phyloP scores from a whole-genome alignment of 1,140 invertebrate genomes.

The Protaetia brevitarsis region DNA sequence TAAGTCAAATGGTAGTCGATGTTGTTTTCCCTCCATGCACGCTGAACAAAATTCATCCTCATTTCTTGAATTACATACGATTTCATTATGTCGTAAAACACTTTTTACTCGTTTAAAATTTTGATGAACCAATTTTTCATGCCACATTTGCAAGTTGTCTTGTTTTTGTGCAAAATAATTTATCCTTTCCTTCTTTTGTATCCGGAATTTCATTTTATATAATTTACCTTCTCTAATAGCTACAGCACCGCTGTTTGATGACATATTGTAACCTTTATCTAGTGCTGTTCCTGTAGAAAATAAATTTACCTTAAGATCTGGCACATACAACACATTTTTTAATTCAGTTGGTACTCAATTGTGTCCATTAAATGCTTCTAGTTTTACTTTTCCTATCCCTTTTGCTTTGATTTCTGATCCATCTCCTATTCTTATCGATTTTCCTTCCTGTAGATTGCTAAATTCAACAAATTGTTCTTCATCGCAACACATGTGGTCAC shows the following conservation, averaged over 20 bases:
- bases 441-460: neutral
- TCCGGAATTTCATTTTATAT: neutral
- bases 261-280: neutral
- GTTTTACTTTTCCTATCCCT: neutral
- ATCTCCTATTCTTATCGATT: conserved; percentile 7
- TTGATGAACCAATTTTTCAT: too few species aligned
- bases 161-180: too few species aligned
- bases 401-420: neutral
- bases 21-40: neutral
- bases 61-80: neutral
- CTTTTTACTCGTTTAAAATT: too few species aligned
- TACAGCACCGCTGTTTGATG: neutral
- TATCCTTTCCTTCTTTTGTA: too few species aligned
- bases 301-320: conserved; percentile 12
- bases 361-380: neutral
- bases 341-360: conserved; percentile 4
- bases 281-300: neutral
- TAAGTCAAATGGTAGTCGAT: neutral
- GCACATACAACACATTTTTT: conserved; percentile 21
- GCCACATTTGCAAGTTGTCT: too few species aligned
- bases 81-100: too few species aligned
- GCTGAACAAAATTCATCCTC: neutral
- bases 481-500: conserved; percentile 21
- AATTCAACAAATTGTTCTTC: conserved; percentile 3
- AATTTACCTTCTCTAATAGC: neutral